Evolutionary conservation across 2,888 invertebrate species (phyloP).

Genomic region (Poecilus cupreus): DNA sequence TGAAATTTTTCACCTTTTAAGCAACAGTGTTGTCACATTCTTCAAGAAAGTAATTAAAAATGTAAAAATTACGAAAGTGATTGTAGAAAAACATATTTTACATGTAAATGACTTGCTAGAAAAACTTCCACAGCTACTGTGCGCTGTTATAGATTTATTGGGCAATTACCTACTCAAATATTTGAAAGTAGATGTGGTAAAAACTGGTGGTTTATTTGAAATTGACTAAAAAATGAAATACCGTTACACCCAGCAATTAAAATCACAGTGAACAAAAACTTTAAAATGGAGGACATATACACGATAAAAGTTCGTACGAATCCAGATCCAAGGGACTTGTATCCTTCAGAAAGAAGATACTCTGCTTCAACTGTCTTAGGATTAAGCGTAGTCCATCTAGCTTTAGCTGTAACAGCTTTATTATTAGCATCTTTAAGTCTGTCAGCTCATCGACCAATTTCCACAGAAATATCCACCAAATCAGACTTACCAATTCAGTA

Average conservation of each 20-base stretch:
- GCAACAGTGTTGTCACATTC: conserved; percentile 15
- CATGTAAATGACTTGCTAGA: conserved; percentile 36
- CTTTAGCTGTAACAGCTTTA: conserved; percentile 77
- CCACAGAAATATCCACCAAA: conserved; percentile 5
- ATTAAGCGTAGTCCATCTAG: conserved; percentile 78
- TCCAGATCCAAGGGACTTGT: conserved; percentile 76
- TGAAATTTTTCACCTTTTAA: background rate
- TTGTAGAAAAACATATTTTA: background rate
- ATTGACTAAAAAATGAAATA: conserved; percentile 36
- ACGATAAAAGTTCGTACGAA: conserved; percentile 80
- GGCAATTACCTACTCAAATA: background rate
- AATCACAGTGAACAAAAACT: background rate
- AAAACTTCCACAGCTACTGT: background rate
- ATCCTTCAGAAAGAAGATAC: conserved; percentile 81
- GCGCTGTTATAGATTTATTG: no score
- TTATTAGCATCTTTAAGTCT: conserved; percentile 76
- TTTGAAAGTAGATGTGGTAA: background rate
- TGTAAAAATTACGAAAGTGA: conserved; percentile 14
- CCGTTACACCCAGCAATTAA: background rate
- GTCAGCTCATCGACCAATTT: conserved; percentile 65
- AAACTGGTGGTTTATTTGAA: background rate
- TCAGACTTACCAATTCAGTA: conserved; percentile 35
- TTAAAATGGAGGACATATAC: conserved; percentile 79
- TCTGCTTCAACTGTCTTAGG: conserved; percentile 81
- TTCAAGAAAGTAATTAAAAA: conserved; percentile 48